Base-by-base conservation (phyloP, 2,888 invertebrate genomes). In the Napeogenes sylphis region DNA sequence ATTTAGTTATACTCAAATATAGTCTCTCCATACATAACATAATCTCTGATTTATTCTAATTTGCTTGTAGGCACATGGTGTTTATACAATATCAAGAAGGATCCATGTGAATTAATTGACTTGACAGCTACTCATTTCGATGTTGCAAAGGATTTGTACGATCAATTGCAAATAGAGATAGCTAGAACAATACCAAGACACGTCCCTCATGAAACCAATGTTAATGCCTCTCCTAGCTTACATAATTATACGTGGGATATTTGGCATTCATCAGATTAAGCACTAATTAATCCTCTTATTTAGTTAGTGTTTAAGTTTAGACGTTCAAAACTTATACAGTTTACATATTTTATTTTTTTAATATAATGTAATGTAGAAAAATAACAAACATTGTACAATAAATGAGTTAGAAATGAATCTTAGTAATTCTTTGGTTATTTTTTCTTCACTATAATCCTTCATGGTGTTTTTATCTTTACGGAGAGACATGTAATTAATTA, bases 31-130 rank as follows among this genome's bases (percentile, higher is more conserved):
- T 35, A 35, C 6, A 30, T 21, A 10, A 5, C n/a, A 45, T 21
- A 33, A 32, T 30, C 8, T 13, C 12, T 42, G n/a, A 47, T 14
- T 13, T 59, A 21, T 42, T 30, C 42, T 56, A 30, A 58, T 58
- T 56, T 21, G n/a, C 68, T 82, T 83, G 12, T 73, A 86, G 86
- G 68, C 60, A 78, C 70, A 53, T 66, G 71, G 35, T 89, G 88
- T 63, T 74, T 89, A 54, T 88, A 77, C 67, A 82, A 88, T 66
- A 82, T 89, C 10, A 80, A 74, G 63, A 70, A 79, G 35, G 89
- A 89, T 72, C 87, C 87, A 0, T 89, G 88, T 66, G 89, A 89
- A 72, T 75, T 65, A 4, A 73, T 63, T 62, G 83, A 89, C 58
- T 68, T 87, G 66, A 82, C 83, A 12, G 62, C 59, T 0, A 57